Percentiles rank a stretch among this genome's conserved stretches.
Evolutionary conservation across 1,140 invertebrate species (phyloP).

Genomic region (Aphis craccivora): DNA sequence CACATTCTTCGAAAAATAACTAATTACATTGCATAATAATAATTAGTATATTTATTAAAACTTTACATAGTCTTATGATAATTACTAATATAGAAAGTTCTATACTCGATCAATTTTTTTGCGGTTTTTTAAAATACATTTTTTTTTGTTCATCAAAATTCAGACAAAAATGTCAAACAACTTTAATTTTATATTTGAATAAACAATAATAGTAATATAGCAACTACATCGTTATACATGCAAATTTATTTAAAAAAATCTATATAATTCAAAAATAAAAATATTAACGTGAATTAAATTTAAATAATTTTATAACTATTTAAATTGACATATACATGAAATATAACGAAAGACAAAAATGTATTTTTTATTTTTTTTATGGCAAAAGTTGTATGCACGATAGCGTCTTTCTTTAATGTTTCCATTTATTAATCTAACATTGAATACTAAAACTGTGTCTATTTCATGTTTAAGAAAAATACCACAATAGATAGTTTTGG

Average conservation of each 20-base stretch:
- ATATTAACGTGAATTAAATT: slow-evolving; percentile 7
- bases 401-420: not conserved
- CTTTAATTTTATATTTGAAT: not conserved
- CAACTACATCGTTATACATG: not conserved
- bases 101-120: not conserved
- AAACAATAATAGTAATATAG: not conserved
- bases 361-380: not conserved
- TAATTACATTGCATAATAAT: not conserved
- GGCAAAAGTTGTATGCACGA: not conserved
- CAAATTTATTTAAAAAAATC: slow-evolving; percentile 21
- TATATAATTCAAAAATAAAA: slow-evolving; percentile 18
- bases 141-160: not conserved
- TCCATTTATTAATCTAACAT: not conserved
- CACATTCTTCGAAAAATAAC: not conserved
- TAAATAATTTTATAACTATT: slow-evolving; percentile 7
- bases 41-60: not conserved
- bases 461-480: not conserved
- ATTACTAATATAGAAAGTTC: not conserved
- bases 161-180: not conserved
- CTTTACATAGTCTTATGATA: not conserved
- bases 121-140: not conserved
- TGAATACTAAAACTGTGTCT: too few species aligned
- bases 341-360: not conserved
- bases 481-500: not conserved
- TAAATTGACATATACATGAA: not conserved